Conservation (phyloP, 2,888 invertebrate species). For the Scaptodrosophila latifasciaeformis region DNA sequence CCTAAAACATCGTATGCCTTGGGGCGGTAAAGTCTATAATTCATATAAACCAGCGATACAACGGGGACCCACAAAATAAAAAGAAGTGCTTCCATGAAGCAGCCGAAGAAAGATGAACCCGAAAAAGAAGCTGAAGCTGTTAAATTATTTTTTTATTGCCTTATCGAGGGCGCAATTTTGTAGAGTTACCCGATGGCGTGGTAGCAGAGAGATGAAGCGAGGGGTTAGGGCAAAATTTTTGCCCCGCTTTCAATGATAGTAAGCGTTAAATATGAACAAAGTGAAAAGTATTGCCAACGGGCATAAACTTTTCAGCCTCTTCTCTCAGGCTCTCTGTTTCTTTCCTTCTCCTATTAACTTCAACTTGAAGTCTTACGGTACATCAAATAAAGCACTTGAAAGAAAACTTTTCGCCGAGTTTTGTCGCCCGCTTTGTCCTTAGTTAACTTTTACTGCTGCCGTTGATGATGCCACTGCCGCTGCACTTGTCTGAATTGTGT, state of each 20-base stretch:
- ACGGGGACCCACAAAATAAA: neutral
- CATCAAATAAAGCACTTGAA: constrained; percentile 61
- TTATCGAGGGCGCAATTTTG: neutral
- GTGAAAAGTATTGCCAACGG: constrained; percentile 65
- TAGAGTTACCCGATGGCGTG: neutral
- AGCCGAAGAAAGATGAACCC: constrained; percentile 10
- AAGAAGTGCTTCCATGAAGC: neutral
- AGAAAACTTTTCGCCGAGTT: constrained; percentile 57
- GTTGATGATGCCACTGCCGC: neutral
- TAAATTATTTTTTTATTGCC: constrained; percentile 67
- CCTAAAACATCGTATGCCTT: neutral
- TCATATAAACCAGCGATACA: constrained; percentile 34
- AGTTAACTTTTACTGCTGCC: constrained; percentile 44
- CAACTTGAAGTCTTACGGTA: constrained; percentile 11
- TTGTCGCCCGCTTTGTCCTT: constrained; percentile 56
- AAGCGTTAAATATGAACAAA: constrained; percentile 56
- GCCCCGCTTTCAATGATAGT: constrained; percentile 52
- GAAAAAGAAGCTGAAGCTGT: constrained; percentile 35
- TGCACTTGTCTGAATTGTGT: too few species aligned
- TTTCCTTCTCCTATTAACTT: constrained; percentile 7
- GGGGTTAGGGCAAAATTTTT: neutral
- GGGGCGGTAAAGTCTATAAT: constrained; percentile 36
- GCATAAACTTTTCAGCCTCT: constrained; percentile 37
- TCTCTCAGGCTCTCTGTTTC: neutral
- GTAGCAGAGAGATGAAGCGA: rapidly evolving